Evolutionary conservation across 2,888 invertebrate species (phyloP), one percentile per base, ranked within the genome.

Genomic region (Dryobota labecula): DNA sequence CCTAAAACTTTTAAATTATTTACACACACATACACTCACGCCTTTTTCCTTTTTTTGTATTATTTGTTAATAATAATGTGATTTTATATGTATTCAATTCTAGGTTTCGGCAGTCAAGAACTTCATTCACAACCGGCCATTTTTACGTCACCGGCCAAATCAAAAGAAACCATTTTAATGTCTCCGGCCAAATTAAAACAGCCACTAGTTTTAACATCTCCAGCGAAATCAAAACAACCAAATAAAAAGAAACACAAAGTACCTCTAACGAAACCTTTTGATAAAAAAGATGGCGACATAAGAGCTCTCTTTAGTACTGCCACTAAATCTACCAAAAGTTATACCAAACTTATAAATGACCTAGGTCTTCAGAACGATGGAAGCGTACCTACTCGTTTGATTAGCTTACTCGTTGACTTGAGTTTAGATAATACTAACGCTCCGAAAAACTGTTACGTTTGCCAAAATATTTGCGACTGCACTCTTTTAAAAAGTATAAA

Each of bases 221-320:
- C 90, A 60, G 82, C 82, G 4, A 90, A 90, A 86, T 64, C 80
- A 11, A 94, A 94, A 87, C 89, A 82, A 64, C 76, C 85, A 36
- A 79, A 65, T 54, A 94, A 91, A 87, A 92, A 89, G 84, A 93
- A 92, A 84, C 87, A 87, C 49, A 94, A 92, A 83, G 30, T 72
- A 6, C 72, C 75, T 5, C 15, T 84, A 33, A 33, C 73, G 7
- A 95, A 94, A 84, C 92, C 94, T 18, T 93, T 92, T 1, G 86
- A 77, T 6, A 94, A 94, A 89, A 94, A 91, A 91, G 89, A 96
- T 87, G 94, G 96, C 1, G 97, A 97, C 73, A 97, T 97, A 43
- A 91, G 97, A 87, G 95, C 95, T 62, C 92, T 97, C 75, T 97
- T 97, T 62, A 93, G 94, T 76, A 93, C 94, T 15, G 91, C 91